These are phyloP conservation scores for Chaenocephalus aceratus DNA, from an alignment of 2,113 vertebrate genomes.

Conservation along the genomic window DNA sequence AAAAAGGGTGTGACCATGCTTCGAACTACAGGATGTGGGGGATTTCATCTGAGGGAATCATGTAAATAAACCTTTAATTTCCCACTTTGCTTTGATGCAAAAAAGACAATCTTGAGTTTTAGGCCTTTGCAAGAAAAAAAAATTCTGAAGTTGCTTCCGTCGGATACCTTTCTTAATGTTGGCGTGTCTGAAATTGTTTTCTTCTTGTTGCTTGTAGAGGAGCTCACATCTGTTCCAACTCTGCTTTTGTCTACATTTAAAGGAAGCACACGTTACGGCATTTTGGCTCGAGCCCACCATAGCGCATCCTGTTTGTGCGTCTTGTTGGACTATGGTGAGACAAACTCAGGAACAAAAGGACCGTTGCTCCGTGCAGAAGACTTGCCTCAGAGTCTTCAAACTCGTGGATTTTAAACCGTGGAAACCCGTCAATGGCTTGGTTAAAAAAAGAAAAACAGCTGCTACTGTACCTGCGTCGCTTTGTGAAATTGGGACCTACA, in stretches of 20 bases:
- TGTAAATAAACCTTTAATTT: conserved; percentile 67
- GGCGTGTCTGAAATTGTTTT: conserved; percentile 12
- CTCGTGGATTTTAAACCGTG: conserved; percentile 6
- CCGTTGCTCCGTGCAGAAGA: conserved; percentile 28
- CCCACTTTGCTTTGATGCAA: conserved; percentile 27
- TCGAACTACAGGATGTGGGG: conserved; percentile 19
- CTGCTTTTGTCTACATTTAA: conserved; percentile 11
- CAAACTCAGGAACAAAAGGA: conserved; percentile 66
- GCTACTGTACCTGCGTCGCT: conserved; percentile 40
- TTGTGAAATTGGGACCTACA: conserved; percentile 37
- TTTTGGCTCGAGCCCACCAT: conserved; percentile 20
- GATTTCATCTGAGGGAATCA: conserved; percentile 32
- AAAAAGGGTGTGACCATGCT: background rate
- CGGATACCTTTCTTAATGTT: conserved; percentile 34
- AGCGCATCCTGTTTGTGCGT: conserved; percentile 11
- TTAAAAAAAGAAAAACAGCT: conserved; percentile 22
- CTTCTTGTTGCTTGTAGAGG: conserved; percentile 34
- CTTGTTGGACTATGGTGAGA: conserved; percentile 38
- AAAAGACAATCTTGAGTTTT: conserved; percentile 28
- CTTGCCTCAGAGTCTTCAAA: conserved; percentile 26
- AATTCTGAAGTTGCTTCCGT: conserved; percentile 21
- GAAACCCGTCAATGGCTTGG: conserved; percentile 1
- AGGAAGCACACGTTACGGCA: conserved; percentile 29
- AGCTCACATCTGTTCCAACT: conserved; percentile 20
- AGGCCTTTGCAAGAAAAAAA: conserved; percentile 27